Conservation (phyloP, 2,888 invertebrate species). For the Cryptus armator region DNA sequence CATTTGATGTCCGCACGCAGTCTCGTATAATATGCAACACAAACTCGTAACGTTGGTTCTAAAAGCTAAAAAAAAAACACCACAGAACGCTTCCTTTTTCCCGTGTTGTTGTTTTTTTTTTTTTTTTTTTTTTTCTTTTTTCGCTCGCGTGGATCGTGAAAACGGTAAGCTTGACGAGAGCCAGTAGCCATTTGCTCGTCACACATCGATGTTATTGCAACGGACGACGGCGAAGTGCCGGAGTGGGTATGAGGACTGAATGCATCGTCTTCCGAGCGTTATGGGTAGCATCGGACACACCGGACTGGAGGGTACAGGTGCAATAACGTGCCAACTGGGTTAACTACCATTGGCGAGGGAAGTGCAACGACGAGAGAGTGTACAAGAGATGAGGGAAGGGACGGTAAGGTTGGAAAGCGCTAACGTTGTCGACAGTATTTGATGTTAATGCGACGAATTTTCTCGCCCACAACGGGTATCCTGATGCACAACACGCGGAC, state of each 20-base stretch:
- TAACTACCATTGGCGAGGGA: conserved; percentile 51
- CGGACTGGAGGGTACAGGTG: conserved; percentile 58
- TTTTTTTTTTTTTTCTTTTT: too few species aligned
- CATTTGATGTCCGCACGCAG: not conserved
- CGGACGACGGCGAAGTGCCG: conserved; percentile 22
- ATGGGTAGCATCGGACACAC: conserved; percentile 26
- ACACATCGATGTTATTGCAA: too few species aligned
- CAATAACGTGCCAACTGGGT: conserved; percentile 63
- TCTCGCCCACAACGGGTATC: not conserved
- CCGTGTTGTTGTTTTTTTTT: too few species aligned
- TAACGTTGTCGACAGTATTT: not conserved
- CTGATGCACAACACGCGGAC: not conserved
- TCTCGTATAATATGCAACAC: not conserved
- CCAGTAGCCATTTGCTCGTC: too few species aligned
- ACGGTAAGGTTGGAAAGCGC: not conserved
- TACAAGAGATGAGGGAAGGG: not conserved
- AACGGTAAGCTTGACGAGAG: too few species aligned
- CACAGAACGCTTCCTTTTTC: not conserved
- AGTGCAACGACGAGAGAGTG: conserved; percentile 5
- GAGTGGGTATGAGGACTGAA: conserved; percentile 10
- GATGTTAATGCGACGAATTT: conserved; percentile 4
- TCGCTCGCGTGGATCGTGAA: too few species aligned
- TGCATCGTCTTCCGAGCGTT: conserved; percentile 31
- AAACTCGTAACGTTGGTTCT: not conserved
- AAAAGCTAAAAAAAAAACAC: not conserved